Evolutionary conservation across 2,797 vertebrate species (phyloP).

Genomic region (Sternotherus odoratus): DNA sequence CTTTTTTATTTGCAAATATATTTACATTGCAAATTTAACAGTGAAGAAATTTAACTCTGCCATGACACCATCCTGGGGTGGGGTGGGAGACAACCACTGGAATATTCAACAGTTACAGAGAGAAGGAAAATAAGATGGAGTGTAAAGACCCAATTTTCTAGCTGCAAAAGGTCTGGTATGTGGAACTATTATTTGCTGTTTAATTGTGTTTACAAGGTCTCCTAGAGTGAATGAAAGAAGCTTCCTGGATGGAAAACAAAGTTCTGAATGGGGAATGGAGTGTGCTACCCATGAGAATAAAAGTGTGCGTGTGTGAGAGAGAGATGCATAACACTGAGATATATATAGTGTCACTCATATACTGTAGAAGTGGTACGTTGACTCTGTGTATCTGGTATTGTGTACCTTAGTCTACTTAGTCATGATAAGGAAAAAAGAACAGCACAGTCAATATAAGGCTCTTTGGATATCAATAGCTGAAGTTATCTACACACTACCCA

Average conservation of each 20-base stretch:
- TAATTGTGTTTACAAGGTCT: not conserved
- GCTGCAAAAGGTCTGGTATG: not conserved
- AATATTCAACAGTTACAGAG: not conserved
- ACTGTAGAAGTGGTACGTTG: not conserved
- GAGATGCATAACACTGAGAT: not conserved
- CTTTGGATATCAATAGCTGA: not conserved
- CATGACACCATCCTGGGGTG: not conserved
- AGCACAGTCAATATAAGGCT: not conserved
- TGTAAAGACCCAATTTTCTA: not conserved
- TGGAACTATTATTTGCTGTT: not conserved
- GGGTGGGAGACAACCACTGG: not conserved
- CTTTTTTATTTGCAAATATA: not conserved
- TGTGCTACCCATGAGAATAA: not conserved
- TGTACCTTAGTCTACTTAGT: not conserved
- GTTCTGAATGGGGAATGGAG: not conserved
- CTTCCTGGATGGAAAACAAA: rapidly evolving
- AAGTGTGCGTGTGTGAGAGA: not conserved
- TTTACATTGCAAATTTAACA: not conserved
- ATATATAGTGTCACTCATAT: not conserved
- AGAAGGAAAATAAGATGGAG: not conserved
- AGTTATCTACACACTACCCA: not conserved
- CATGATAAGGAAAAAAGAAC: not conserved
- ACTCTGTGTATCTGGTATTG: not conserved
- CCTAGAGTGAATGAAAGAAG: not conserved
- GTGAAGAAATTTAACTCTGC: not conserved